Conservation (phyloP, 1,140 invertebrate genomes). For the Prorops nasuta region DNA sequence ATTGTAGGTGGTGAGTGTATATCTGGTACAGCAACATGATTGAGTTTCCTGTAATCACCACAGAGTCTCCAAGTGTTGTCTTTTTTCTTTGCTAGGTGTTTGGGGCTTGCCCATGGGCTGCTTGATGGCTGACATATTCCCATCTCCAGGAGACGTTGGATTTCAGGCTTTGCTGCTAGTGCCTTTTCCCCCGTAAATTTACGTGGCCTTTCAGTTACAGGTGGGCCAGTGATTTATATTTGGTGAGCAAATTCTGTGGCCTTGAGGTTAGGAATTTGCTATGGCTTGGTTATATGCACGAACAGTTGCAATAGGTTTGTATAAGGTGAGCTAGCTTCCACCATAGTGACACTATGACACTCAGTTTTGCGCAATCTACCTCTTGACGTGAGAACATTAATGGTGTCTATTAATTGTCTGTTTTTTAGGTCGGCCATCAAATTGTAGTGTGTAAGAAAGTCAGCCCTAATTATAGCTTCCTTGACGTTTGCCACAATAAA, state of each 20-base stretch:
- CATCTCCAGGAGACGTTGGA: background rate
- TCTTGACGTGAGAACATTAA: constrained; percentile 3
- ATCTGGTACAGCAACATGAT: constrained; percentile 41
- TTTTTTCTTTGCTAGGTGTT: constrained; percentile 23
- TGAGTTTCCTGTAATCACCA: constrained; percentile 30
- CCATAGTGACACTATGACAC: constrained; percentile 6
- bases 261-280: background rate
- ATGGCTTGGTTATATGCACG: constrained; percentile 17
- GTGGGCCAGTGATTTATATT: constrained; percentile 28
- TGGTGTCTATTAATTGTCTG: constrained; percentile 26
- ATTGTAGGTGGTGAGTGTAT: constrained; percentile 45
- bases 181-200: background rate
- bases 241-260: constrained; percentile 7
- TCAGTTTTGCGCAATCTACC: background rate
- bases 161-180: background rate
- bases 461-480: constrained; percentile 43
- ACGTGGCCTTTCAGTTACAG: background rate
- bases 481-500: constrained; percentile 40
- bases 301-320: background rate
- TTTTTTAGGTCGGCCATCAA: constrained; percentile 34
- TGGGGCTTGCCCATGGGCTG: constrained; percentile 7
- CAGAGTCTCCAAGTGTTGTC: constrained; percentile 21
- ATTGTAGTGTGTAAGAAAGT: constrained; percentile 35
- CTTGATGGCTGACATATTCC: constrained; percentile 7
- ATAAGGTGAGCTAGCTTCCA: background rate